Conservation (phyloP, 2,113 vertebrate species). For the Petaurus breviceps region DNA sequence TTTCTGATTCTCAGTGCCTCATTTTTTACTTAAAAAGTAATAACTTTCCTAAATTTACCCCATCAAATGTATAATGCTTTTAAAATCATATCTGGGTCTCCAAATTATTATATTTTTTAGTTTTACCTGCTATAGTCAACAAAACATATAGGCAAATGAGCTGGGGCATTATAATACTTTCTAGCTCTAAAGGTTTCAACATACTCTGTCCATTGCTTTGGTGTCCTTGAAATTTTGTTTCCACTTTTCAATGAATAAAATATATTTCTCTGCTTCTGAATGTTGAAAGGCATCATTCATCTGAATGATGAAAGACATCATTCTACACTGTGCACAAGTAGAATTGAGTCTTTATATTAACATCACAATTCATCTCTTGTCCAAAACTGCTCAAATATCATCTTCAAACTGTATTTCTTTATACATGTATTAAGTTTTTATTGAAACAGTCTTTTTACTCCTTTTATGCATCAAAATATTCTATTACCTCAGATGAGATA, state of each 20-base stretch:
- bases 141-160: no score
- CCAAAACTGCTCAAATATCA: background rate
- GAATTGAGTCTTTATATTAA: background rate
- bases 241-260: no score
- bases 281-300: background rate
- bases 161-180: no score
- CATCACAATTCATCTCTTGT: background rate
- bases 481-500: background rate
- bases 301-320: background rate
- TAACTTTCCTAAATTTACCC: background rate
- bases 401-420: background rate
- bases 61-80: background rate
- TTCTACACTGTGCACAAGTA: background rate
- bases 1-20: background rate
- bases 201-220: no score
- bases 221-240: no score
- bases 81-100: background rate
- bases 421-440: no score
- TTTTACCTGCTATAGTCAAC: background rate
- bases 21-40: background rate
- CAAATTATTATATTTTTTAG: background rate
- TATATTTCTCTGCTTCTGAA: background rate
- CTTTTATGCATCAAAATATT: background rate
- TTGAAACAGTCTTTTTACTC: background rate
- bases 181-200: no score